Base-by-base conservation (phyloP, 2,797 vertebrate genomes). In the Chelonia mydas region DNA sequence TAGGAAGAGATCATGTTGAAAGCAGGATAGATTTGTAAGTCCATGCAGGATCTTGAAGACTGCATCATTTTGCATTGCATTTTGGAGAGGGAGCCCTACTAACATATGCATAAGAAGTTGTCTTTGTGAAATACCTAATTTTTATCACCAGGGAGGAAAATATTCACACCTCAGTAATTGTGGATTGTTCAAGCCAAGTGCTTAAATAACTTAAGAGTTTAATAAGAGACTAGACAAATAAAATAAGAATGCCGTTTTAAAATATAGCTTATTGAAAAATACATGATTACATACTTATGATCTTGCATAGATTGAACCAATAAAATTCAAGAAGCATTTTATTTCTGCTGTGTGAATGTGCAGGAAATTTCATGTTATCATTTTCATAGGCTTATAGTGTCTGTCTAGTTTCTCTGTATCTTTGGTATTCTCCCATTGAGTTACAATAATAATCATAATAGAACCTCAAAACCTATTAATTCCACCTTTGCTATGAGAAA, bases 171-270 rank as follows among this genome's bases (percentile, higher is more conserved):
- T 95, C 61, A 74, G 31, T 50, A 68, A 7, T 80, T 96, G 87
- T 95, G 28, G 86, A 90, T 97, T 96, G 65, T 93, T 95, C 80
- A 95, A 93, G 59, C 61, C 87, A 97, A 96, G 89, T 57, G 57
- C 81, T 95, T 81, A 95, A 92, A 87, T 95, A 96, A 91, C 79
- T 47, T 59, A 92, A 93, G 37, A 94, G 85, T 92, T 90, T 94
- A 96, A 78, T 94, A 94, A 96, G 47, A 95, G 28, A 92, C 82
- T 91, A 94, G 51, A 41, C 78, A 98, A 97, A 98, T 94, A 96
- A 98, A 98, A 95, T 90, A 92, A 95, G 88, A 95, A 91, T 95
- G 89, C 83, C 89, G 82, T 92, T 95, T 96, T 91, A 95, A 94
- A 94, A 87, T 81, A 49, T 79, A 93, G 94, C 54, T 77, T 88